These are phyloP conservation scores for Sebastes trivittatus DNA, from an alignment of 2,797 vertebrate species.

Conservation along the genomic window DNA sequence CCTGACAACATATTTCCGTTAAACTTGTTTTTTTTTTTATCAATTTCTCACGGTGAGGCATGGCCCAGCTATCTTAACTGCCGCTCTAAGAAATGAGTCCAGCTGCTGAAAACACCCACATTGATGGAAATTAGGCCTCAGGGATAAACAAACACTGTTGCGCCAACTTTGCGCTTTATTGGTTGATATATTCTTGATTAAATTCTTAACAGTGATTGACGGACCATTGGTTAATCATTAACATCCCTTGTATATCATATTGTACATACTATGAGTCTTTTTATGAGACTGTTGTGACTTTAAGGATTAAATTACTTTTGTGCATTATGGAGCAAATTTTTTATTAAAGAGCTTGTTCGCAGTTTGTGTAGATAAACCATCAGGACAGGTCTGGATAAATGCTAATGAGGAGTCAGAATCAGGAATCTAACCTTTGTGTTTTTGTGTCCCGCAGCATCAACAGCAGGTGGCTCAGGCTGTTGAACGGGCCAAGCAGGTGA, in stretches of 20 bases:
- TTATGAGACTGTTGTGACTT: not conserved
- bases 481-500: constrained; percentile 98
- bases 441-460: constrained; percentile 87
- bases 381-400: not conserved
- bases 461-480: constrained; percentile 98
- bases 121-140: not conserved
- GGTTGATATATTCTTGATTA: not conserved
- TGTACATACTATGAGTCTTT: not conserved
- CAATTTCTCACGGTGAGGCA: not conserved
- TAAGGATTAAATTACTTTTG: not conserved
- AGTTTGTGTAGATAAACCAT: not conserved
- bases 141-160: not conserved
- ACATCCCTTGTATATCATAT: not conserved
- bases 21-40: not conserved
- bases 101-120: not conserved
- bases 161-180: not conserved
- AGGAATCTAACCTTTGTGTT: constrained; percentile 44
- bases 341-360: not conserved
- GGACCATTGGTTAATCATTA: not conserved
- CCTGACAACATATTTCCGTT: not conserved
- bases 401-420: not conserved
- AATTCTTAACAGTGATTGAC: not conserved
- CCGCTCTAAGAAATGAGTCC: not conserved
- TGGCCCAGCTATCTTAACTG: not conserved
- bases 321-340: not conserved